phyloP scores from a whole-genome alignment of 2,797 vertebrate genomes.

The Helostoma temminkii region DNA sequence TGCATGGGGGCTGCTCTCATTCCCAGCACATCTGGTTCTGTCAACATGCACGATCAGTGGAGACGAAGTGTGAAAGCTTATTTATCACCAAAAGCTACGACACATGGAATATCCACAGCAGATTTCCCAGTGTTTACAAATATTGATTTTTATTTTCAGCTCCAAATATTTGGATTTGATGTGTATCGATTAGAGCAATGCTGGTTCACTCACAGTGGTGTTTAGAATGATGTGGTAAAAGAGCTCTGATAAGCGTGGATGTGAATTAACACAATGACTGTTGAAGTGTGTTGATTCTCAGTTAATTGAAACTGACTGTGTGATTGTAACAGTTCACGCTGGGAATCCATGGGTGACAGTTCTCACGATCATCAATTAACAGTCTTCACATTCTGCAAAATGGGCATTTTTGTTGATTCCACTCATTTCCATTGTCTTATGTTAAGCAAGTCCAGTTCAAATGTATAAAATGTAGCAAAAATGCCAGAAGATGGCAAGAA shows the following conservation, averaged over 20 bases:
- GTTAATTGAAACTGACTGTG: slow-evolving; percentile 27
- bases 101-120: slow-evolving; percentile 9
- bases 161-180: slow-evolving; percentile 37
- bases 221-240: slow-evolving; percentile 14
- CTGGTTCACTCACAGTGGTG: slow-evolving; percentile 1
- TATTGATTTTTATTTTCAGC: slow-evolving; percentile 27
- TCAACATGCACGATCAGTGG: slow-evolving; percentile 30
- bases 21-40: slow-evolving; percentile 58
- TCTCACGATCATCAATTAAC: neutral
- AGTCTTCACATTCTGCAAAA: neutral
- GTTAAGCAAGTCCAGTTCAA: neutral
- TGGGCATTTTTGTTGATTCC: neutral
- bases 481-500: neutral
- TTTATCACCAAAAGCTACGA: slow-evolving; percentile 30
- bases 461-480: neutral
- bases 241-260: slow-evolving; percentile 13
- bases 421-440: neutral
- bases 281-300: neutral
- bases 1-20: slow-evolving; percentile 14
- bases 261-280: neutral
- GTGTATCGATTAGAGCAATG: slow-evolving; percentile 23
- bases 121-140: slow-evolving; percentile 21
- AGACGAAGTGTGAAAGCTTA: slow-evolving; percentile 41
- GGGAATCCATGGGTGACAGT: neutral
- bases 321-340: neutral